These are phyloP conservation scores for Melitaea athalia DNA, from an alignment of 2,888 invertebrate genomes.

Conservation along the genomic window DNA sequence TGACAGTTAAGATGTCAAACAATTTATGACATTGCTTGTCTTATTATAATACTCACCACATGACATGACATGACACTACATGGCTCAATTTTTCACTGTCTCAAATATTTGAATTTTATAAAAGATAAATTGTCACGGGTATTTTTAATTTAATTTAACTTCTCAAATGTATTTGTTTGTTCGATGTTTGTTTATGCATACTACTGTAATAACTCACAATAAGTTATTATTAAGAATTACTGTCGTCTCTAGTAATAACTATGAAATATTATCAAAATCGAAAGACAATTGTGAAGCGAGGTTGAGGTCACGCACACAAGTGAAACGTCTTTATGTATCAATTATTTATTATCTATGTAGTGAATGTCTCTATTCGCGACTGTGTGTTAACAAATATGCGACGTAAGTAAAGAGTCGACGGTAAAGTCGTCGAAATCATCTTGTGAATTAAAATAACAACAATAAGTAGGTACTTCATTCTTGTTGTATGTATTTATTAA, in stretches of 20 bases:
- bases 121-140: too few relatives aligned
- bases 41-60: too few relatives aligned
- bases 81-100: too few relatives aligned
- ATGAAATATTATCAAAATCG: slow-evolving; percentile 31
- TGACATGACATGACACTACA: too few relatives aligned
- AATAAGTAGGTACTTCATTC: too few relatives aligned
- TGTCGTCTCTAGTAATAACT: slow-evolving; percentile 25
- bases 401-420: slow-evolving; percentile 44
- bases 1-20: too few relatives aligned
- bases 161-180: background rate
- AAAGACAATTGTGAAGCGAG: slow-evolving; percentile 31
- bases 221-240: slow-evolving; percentile 27
- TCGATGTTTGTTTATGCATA: background rate
- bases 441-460: background rate
- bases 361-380: slow-evolving; percentile 56
- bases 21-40: too few relatives aligned
- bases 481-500: too few relatives aligned
- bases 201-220: background rate
- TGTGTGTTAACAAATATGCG: slow-evolving; percentile 54
- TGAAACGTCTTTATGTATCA: slow-evolving; percentile 50
- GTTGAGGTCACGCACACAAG: slow-evolving; percentile 36
- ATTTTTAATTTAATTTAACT: background rate
- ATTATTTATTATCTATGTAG: slow-evolving; percentile 57
- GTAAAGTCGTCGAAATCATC: background rate
- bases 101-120: too few relatives aligned